Conservation (phyloP, 2,797 vertebrate genomes). For the Rhinophrynus dorsalis region DNA sequence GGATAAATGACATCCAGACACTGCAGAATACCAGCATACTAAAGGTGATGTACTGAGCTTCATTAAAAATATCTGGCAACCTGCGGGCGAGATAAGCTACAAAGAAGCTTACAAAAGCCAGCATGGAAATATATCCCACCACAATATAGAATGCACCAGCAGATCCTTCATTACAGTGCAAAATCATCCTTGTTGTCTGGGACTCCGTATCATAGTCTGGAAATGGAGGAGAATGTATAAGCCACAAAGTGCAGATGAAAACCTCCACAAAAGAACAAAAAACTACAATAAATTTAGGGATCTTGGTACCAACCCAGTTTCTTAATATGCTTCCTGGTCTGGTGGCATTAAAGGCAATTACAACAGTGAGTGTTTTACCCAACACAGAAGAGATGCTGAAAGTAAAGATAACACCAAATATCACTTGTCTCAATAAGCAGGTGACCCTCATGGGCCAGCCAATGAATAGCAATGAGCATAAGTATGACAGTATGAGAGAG, state of each 20-base stretch:
- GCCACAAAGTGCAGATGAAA: neutral
- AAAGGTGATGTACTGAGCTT: conserved; percentile 71
- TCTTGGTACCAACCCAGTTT: neutral
- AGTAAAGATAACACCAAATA: neutral
- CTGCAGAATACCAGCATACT: conserved; percentile 20
- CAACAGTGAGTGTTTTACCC: conserved; percentile 16
- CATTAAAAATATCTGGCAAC: conserved; percentile 70
- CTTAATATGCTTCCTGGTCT: neutral
- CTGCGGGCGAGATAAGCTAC: conserved; percentile 68
- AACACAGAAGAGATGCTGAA: conserved; percentile 6
- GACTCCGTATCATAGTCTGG: neutral
- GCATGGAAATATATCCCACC: conserved; percentile 67
- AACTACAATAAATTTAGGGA: neutral
- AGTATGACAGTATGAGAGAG: conserved; percentile 21
- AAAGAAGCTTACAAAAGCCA: conserved; percentile 66
- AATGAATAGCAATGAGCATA: conserved; percentile 25
- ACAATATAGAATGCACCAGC: conserved; percentile 67
- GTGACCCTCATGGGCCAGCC: neutral
- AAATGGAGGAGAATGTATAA: neutral
- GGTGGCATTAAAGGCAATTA: conserved; percentile 16
- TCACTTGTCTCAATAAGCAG: neutral
- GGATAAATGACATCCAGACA: conserved; percentile 18
- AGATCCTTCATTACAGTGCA: conserved; percentile 67
- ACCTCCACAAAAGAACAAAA: neutral
- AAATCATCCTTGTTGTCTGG: conserved; percentile 60